Percentiles rank a stretch among this genome's conserved stretches.
Conservation (phyloP, 2,113 vertebrate genomes). For the Silurus asotus region DNA sequence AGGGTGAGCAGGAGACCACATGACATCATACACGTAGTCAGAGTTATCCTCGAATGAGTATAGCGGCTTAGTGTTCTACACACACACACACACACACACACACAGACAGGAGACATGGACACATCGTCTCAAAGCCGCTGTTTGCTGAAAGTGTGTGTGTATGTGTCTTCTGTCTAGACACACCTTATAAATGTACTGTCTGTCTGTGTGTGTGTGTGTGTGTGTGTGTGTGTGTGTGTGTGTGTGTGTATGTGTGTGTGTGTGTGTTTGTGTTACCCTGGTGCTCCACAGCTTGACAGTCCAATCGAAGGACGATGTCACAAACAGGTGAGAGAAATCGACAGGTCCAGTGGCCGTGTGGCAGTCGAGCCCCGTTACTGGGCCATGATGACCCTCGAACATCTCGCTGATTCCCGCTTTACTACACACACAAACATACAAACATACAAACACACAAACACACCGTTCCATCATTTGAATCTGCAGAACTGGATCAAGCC, state of each 20-base stretch:
- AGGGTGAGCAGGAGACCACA: constrained; percentile 98
- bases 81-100: not conserved
- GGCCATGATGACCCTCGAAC: constrained; percentile 98
- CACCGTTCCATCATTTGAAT: not conserved
- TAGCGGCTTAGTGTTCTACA: constrained; percentile 91
- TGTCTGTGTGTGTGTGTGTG: not conserved
- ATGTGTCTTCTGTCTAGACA: no score
- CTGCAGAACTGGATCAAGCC: not conserved
- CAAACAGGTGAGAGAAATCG: constrained; percentile 97
- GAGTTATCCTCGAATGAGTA: constrained; percentile 98
- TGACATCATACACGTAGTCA: constrained; percentile 95
- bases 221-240: constrained; percentile 11
- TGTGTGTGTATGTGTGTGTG: not conserved
- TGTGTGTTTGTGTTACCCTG: constrained; percentile 76
- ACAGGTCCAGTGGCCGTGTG: constrained; percentile 91
- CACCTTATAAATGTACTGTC: no score
- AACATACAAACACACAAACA: constrained; percentile 60
- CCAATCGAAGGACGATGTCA: constrained; percentile 98
- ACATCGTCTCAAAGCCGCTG: not conserved
- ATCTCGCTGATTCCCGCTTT: constrained; percentile 98
- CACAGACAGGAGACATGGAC: not conserved
- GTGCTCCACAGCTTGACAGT: constrained; percentile 98
- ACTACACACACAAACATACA: constrained; percentile 70
- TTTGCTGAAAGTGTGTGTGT: not conserved
- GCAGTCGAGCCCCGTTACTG: constrained; percentile 96